Evolutionary conservation across 1,140 invertebrate genomes (phyloP), one percentile per base, ranked within the genome.

Genomic region (Hesperophylax magnus): DNA sequence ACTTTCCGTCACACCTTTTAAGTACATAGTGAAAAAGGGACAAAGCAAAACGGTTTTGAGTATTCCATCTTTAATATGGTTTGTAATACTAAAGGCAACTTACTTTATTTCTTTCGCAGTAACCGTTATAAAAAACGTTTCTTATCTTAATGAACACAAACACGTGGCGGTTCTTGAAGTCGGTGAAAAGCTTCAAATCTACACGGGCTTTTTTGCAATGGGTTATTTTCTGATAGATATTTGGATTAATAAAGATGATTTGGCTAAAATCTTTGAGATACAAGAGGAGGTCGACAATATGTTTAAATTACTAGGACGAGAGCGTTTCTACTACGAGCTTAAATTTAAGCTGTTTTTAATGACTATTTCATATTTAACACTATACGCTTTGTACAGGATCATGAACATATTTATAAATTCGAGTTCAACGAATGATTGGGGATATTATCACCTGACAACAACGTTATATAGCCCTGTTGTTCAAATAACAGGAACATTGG

Each of bases 111-210:
- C 18, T 18, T 1, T 71, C 47, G 7, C 67, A 31, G n/a, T 15
- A 20, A 20, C 18, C 1, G 34, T 52, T 0, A 71, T 47, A 6
- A 20, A 71, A 5, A 71, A 71, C 31, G 14, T 6, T 7, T 20
- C 34, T 2, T 20, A 39, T 2, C 14, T 47, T 7, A 47, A 34
- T 0, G 20, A 39, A 31, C 1, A 20, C 47, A 47, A 3, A 6
- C n/a, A 47, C 18, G 3, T 34, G 18, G 9, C 39, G 0, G 4
- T 31, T 20, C 11, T 71, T 47, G 34, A 20, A 47, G 0, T 71
- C 39, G 34, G 24, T 24, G 53, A 75, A 24, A 53, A 75, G 20
- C 24, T 75, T 53, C 34, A 52, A 56, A 75, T 75, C 52, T 75
- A 75, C 24, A 3, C 24, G 11, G 72, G 72, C 0, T 20, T 47